These are phyloP conservation scores for Drosophila leonis DNA, from an alignment of 2,888 invertebrate genomes.

Conservation along the genomic window DNA sequence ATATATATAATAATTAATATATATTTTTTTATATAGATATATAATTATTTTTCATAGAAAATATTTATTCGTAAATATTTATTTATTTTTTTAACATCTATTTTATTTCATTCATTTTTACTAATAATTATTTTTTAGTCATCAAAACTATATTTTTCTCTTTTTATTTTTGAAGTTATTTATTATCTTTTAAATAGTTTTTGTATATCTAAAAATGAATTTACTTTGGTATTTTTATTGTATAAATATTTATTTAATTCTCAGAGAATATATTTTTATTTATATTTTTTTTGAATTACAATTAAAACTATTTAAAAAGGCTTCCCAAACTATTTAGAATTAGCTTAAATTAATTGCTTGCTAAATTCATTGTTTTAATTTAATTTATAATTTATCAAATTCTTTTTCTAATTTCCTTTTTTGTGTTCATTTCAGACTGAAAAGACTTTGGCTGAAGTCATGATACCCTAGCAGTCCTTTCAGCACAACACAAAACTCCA, in stretches of 20 bases:
- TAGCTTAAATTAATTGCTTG: neutral
- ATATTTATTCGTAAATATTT: neutral
- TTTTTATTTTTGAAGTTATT: no score
- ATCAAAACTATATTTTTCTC: no score
- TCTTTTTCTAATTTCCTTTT: constrained; percentile 10
- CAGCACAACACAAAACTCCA: constrained; percentile 38
- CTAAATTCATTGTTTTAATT: neutral
- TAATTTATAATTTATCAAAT: constrained; percentile 24
- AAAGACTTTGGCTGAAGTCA: constrained; percentile 90
- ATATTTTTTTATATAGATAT: neutral
- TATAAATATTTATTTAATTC: neutral
- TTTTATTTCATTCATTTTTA: neutral
- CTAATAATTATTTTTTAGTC: neutral
- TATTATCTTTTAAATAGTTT: no score
- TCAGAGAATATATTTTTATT: neutral
- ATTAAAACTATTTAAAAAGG: no score
- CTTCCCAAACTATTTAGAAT: neutral
- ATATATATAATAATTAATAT: no score
- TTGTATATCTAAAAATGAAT: no score
- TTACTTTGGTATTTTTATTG: no score
- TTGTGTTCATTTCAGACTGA: constrained; percentile 88
- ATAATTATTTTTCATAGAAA: neutral
- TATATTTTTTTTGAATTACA: neutral
- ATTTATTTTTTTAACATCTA: neutral
- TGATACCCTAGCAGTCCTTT: constrained; percentile 84